phyloP scores from a whole-genome alignment of 2,797 vertebrate genomes.

The Heterohyrax brucei region DNA sequence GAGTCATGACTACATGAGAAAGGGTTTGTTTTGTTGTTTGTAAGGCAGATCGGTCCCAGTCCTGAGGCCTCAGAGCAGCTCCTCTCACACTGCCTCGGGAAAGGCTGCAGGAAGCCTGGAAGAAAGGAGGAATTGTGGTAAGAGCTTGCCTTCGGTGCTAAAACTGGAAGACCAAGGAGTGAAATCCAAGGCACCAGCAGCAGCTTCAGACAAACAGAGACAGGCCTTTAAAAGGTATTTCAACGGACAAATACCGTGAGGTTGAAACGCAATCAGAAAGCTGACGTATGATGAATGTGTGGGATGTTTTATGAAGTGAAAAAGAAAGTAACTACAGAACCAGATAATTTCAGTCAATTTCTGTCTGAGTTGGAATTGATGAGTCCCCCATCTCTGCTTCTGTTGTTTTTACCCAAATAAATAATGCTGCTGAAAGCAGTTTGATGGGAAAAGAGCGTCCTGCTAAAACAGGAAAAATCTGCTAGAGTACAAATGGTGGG shows the following conservation, averaged over 20 bases:
- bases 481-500: conserved; percentile 84
- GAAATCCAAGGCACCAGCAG: background rate
- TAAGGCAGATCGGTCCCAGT: background rate
- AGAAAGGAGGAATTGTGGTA: background rate
- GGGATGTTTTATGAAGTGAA: conserved; percentile 58
- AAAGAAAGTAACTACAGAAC: conserved; percentile 77
- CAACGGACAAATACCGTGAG: conserved; percentile 39
- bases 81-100: background rate
- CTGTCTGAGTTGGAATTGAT: conserved; percentile 81
- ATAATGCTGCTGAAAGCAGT: conserved; percentile 81
- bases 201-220: conserved; percentile 16
- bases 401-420: conserved; percentile 87
- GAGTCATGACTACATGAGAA: background rate
- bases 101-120: background rate
- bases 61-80: too few relatives aligned
- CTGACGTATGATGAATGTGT: background rate
- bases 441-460: conserved; percentile 76
- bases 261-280: conserved; percentile 59
- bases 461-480: conserved; percentile 80
- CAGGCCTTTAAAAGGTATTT: background rate
- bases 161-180: background rate
- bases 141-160: background rate
- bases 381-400: conserved; percentile 75
- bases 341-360: conserved; percentile 82
- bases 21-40: background rate